phyloP scores from a whole-genome alignment of 2,888 invertebrate genomes.

The Cosmia pyralina region DNA sequence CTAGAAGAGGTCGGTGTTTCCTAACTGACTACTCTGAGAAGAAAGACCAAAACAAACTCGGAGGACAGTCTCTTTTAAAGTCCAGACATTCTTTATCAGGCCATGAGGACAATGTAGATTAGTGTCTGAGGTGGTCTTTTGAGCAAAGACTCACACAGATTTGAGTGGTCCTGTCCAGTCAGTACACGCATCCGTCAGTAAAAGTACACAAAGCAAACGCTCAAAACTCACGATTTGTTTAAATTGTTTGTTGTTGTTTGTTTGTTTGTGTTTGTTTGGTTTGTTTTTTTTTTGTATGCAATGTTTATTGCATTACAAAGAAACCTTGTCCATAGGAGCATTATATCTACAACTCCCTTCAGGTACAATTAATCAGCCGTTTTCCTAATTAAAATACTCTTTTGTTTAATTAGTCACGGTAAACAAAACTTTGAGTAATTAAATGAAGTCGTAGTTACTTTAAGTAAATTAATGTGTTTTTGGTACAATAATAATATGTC shows the following conservation, averaged over 20 bases:
- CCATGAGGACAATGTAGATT: background rate
- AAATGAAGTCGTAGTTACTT: slow-evolving; percentile 17
- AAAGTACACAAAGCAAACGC: background rate
- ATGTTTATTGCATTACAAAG: too few species aligned
- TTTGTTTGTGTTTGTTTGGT: too few species aligned
- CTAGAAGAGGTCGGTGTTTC: background rate
- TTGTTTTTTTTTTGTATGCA: too few species aligned
- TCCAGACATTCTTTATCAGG: background rate
- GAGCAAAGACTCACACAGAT: too few species aligned
- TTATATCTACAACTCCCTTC: background rate
- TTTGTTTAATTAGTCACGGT: slow-evolving; percentile 21
- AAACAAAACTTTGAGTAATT: background rate
- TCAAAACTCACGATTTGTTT: background rate
- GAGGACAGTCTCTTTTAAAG: too few species aligned
- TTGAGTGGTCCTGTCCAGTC: too few species aligned
- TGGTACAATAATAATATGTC: too few species aligned
- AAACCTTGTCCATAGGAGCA: background rate
- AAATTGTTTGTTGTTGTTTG: too few species aligned
- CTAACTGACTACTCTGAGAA: background rate
- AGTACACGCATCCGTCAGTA: background rate
- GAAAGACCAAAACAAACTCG: background rate
- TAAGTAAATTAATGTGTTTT: slow-evolving; percentile 11
- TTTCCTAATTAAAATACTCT: slow-evolving; percentile 11
- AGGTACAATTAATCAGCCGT: background rate
- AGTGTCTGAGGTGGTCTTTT: background rate